phyloP scores from a whole-genome alignment of 2,113 vertebrate species.

The Melanerpes aurifrons region DNA sequence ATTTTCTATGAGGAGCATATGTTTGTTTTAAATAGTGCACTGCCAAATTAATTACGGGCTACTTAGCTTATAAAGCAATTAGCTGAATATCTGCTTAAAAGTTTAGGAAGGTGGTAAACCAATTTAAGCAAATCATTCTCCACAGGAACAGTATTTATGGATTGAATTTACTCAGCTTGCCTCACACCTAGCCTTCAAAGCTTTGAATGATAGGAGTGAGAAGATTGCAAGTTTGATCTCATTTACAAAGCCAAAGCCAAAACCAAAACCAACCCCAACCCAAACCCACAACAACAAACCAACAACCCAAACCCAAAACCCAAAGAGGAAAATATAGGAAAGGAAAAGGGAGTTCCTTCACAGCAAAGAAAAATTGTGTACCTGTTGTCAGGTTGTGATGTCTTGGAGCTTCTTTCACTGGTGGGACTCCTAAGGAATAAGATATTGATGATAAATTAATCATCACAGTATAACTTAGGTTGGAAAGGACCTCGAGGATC shows the following conservation, averaged over 20 bases:
- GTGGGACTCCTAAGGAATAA: conserved; percentile 4
- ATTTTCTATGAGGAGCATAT: not conserved
- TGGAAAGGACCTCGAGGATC: no score
- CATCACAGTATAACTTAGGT: not conserved
- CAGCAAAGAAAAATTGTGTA: conserved; percentile 8
- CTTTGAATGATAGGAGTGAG: not conserved
- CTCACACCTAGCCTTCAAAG: not conserved
- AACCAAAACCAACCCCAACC: no score
- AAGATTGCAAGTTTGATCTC: not conserved
- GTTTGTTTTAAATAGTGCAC: not conserved
- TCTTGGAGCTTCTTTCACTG: conserved; percentile 56
- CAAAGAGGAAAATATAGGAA: not conserved
- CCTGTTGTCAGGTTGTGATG: conserved; percentile 70
- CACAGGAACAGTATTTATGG: not conserved
- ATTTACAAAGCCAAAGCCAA: not conserved
- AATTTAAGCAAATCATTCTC: not conserved
- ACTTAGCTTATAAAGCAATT: not conserved
- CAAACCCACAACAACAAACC: no score
- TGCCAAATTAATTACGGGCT: not conserved
- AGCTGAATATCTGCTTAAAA: not conserved
- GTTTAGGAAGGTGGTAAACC: not conserved
- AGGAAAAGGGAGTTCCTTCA: not conserved
- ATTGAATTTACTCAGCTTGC: not conserved
- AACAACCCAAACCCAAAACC: not conserved
- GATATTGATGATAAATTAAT: not conserved